A percentile compares a stretch with the other conserved stretches of the same genome.
These are phyloP conservation scores for Threskiornis aethiopicus DNA, from an alignment of 2,797 vertebrate genomes.

Conservation along the genomic window DNA sequence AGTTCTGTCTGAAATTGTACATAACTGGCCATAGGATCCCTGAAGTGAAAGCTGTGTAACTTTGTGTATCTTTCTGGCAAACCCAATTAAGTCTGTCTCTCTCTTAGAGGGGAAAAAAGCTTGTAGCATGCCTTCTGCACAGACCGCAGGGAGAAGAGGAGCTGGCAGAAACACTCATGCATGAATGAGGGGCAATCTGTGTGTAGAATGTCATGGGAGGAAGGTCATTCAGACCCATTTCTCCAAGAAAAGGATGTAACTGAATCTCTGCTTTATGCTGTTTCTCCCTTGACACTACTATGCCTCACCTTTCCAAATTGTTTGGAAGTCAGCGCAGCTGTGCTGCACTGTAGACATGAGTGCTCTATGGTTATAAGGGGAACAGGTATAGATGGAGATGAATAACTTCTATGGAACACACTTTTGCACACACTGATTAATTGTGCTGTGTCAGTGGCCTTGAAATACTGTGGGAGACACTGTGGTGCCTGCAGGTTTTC, in stretches of 20 bases:
- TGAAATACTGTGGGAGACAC: not conserved
- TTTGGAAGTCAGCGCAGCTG: not conserved
- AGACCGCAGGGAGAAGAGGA: not conserved
- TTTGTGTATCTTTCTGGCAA: not conserved
- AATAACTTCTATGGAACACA: not conserved
- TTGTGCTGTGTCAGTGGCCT: not conserved
- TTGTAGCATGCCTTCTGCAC: not conserved
- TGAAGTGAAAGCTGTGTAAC: not conserved
- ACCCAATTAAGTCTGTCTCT: not conserved
- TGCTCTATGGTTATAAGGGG: not conserved
- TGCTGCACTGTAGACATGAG: not conserved
- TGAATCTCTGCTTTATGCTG: not conserved
- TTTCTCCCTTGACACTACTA: not conserved
- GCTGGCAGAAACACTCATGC: not conserved
- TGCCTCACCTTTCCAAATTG: not conserved
- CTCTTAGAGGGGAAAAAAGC: not conserved
- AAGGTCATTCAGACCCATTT: not conserved
- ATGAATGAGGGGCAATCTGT: accelerated
- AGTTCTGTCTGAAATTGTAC: not conserved
- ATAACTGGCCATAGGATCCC: not conserved
- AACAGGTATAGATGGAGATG: not conserved
- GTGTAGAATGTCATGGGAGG: not conserved
- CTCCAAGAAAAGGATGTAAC: not conserved
- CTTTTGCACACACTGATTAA: not conserved
- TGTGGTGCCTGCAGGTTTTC: slow-evolving; percentile 44